Evolutionary conservation across 2,797 vertebrate species (phyloP), one percentile per base, ranked within the genome.

Genomic region (Lepus townsendii): DNA sequence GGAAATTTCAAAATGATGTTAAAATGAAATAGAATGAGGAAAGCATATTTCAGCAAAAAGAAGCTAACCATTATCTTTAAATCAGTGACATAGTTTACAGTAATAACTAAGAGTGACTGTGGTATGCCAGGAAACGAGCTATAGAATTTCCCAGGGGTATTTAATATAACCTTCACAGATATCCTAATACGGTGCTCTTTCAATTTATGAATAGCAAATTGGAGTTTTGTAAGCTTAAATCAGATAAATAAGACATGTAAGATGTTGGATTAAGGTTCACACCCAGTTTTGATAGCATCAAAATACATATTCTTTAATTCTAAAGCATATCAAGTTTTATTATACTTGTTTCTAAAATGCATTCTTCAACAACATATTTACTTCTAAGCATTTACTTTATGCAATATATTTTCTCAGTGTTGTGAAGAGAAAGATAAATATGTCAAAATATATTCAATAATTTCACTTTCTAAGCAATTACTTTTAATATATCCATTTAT

Each of bases 351-450:
- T 9, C 11, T 6, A 71, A 83, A 88, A 63, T 76, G 2, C 20
- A 16, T 94, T 77, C n/a, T 87, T 65, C 54, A 86, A 66, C 8
- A 73, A 30, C 1, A 1, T 47, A 66, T 30, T 20, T 47, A 75
- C 71, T 83, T 82, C 85, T 63, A 76, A 84, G 5, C 1, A 71
- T 17, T 95, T 75, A 38, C 1, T 77, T 22, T 27, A 69, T 84
- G 11, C 10, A 50, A 78, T 24, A 85, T 27, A 80, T 16, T 83
- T 93, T 79, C 42, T 54, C 83, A 26, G 20, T 54, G 8, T 27
- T 88, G 24, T 88, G 30, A 93, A 87, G 2, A 71, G 24, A 79
- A 66, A 57, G 62, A 83, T 91, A 77, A 89, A 62, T 66, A 83
- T 68, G 38, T 71, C n/a, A 77, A 77, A 87, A 0, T 69, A 9